Evolutionary conservation across 2,888 invertebrate genomes (phyloP).

Genomic region (Pelosia muscerda): DNA sequence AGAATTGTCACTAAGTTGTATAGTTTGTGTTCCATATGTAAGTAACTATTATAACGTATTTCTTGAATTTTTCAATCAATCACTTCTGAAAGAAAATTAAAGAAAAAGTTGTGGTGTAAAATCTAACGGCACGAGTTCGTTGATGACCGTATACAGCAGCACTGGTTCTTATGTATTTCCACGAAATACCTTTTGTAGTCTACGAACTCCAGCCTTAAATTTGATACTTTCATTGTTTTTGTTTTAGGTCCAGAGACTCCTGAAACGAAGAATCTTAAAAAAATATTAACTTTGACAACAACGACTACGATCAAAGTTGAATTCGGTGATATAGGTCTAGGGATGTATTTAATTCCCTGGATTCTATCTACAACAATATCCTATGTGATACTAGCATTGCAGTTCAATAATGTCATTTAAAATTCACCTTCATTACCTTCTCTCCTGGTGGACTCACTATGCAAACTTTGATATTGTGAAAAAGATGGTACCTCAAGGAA

Average conservation of each 20-base stretch:
- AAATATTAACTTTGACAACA: background rate
- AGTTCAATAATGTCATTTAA: slow-evolving; percentile 14
- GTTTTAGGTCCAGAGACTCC: background rate
- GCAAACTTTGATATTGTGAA: background rate
- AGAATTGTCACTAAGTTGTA: slow-evolving; percentile 3
- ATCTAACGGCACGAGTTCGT: too few species aligned
- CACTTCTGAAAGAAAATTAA: background rate
- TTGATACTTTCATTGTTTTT: background rate
- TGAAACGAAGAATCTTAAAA: background rate
- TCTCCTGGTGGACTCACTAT: too few species aligned
- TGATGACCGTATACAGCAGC: too few species aligned
- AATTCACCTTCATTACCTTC: background rate
- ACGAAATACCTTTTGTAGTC: too few species aligned
- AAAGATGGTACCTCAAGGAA: background rate
- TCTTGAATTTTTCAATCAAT: background rate
- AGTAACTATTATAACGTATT: background rate
- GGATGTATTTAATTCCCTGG: slow-evolving; percentile 14
- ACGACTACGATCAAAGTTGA: background rate
- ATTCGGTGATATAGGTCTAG: background rate
- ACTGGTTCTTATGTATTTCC: too few species aligned
- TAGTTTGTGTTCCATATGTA: slow-evolving; percentile 6
- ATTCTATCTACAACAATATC: background rate
- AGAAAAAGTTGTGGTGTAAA: too few species aligned
- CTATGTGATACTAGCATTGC: slow-evolving; percentile 10
- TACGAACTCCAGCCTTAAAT: too few species aligned